Percentiles rank a stretch among this genome's conserved stretches.
Conservation (phyloP, 2,113 vertebrate species). For the Erythrocercus mccallii region DNA sequence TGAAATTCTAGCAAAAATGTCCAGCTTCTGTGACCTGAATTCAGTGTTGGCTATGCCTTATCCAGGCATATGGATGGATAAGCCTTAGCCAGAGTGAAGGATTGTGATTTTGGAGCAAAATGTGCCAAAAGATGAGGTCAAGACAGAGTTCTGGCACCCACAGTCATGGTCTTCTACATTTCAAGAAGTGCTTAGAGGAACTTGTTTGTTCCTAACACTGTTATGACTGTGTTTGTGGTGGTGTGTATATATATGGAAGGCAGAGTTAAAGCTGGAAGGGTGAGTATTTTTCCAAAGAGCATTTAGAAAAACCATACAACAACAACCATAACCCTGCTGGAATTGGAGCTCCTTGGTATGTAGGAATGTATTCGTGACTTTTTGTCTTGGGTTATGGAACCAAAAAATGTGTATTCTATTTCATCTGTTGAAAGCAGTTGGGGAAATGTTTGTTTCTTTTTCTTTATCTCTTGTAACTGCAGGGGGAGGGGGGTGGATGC, state of each 20-base stretch:
- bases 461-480: no score
- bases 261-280: neutral
- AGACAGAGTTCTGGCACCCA: neutral
- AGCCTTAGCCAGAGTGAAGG: neutral
- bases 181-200: neutral
- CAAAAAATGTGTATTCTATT: no score
- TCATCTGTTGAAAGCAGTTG: no score
- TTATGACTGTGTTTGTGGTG: neutral
- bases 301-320: neutral
- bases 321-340: neutral
- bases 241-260: rapidly evolving
- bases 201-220: neutral
- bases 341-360: neutral
- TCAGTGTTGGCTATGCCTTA: neutral
- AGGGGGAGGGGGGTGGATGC: no score
- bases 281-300: neutral
- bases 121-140: neutral
- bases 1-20: neutral
- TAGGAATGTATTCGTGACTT: neutral
- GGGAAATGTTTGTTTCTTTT: no score
- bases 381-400: no score
- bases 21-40: neutral
- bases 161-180: neutral
- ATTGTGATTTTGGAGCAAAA: neutral
- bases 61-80: neutral